Evolutionary conservation across 2,113 vertebrate species (phyloP), one percentile per base, ranked within the genome.

Genomic region (Phoenicopterus ruber): DNA sequence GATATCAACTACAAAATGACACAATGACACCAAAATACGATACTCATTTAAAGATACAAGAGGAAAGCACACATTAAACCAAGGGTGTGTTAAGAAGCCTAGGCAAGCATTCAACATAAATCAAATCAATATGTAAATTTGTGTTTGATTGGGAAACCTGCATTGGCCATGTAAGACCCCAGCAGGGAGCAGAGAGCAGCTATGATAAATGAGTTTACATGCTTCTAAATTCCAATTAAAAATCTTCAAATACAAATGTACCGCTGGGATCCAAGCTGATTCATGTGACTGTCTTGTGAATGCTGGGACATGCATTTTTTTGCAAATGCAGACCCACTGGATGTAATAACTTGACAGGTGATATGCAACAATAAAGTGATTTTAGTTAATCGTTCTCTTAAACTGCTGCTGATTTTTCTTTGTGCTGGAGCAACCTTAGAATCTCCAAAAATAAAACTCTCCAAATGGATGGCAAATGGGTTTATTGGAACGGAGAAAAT

Each of bases 91-190:
- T 65, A 62, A 61, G 18, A 87, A 88, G 26, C 42, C 22, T 28
- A 66, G 34, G 70, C 36, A 94, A 94, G 40, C 5, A 17, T 34
- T 94, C 84, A 93, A 78, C 91, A 88, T 50, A 86, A 96, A 97
- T 97, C 73, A 96, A 97, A 82, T 88, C 86, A 94, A 42, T 40
- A 84, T 57, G 66, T 57, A 86, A 90, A 96, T 91, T 34, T 91
- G 55, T 78, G 52, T 82, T 96, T 88, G 74, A 92, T 11, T 77
- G 80, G 79, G 54, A 71, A 82, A 81, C 31, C 86, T 82, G 55
- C 61, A 72, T 9, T 82, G 94, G 93, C 95, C 88, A 91, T 11
- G 69, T 88, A 63, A 65, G 84, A 91, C 89, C 93, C 91, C 86
- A 98, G 81, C 71, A 66, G 8, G 38, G 70, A 92, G 50, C n/a